Base-by-base conservation (phyloP, 2,113 vertebrate genomes). In the Ptyas mucosa region DNA sequence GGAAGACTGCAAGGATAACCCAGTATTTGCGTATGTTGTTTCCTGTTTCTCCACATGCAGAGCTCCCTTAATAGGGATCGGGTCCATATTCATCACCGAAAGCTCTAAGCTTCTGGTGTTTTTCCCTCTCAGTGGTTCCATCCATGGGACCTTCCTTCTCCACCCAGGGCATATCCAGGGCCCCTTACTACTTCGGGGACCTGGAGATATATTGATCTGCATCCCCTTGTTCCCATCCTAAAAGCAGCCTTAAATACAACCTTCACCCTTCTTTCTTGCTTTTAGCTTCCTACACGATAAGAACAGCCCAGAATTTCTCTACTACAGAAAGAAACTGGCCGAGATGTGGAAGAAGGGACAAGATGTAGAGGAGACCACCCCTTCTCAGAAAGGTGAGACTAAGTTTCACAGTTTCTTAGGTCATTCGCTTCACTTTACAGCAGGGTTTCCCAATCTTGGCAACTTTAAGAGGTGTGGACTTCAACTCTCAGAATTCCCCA, bases 1-100 rank as follows among this genome's bases (percentile, higher is more conserved):
- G 97, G 99, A 99, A 91, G 98, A 99, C 97, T 99, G 99, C 98
- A 99, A 98, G 96, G 99, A 99, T 88, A 98, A 99, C 95, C 99
- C 99, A 0, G 96, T 99, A 26, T 99, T 99, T 96, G 97, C 97
- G 99, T 99, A 96, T 98, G 99, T 98, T n/a, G 34, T 39, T 81
- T 43, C 75, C 75, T 81, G 7, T 81, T 81, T 81, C 34, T 58
- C 23, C 49, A 24, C 14, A 0, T 3, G 39, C 7, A 15, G 53
- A 29, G 39, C 43, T 20, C 75, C 34, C 34, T 39, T 20, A 34
- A 9, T 8, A 81, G 34, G 69, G 69, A 81, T 81, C 20, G 69
- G 69, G 34, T 43, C 75, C 75, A 3, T 21, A 21, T 34, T 21
- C 75, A 43, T 9, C 75, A 39, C 75, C 8, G 1, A 51, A 54